Conservation (phyloP, 2,888 invertebrate species). For the Rhingia campestris region DNA sequence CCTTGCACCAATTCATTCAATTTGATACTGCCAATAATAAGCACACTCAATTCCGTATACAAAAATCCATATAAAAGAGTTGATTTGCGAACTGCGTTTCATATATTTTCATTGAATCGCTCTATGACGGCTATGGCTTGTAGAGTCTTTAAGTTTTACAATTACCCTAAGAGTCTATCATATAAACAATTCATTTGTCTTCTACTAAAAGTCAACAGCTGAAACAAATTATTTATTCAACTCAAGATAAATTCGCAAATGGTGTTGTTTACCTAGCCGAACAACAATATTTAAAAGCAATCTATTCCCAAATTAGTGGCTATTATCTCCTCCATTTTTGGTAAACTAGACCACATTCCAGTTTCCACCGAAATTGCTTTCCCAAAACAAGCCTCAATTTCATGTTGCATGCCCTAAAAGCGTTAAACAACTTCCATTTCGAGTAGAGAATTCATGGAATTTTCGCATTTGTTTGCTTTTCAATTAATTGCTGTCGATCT, state of each 20-base stretch:
- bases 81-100: too few relatives aligned
- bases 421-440: constrained; percentile 1
- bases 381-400: constrained; percentile 3
- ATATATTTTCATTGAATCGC: too few relatives aligned
- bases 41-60: too few relatives aligned
- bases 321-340: neutral
- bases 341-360: constrained; percentile 31
- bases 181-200: too few relatives aligned
- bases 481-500: constrained; percentile 23
- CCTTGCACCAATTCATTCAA: too few relatives aligned
- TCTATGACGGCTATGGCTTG: too few relatives aligned
- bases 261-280: neutral
- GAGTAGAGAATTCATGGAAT: constrained; percentile 12
- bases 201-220: too few relatives aligned
- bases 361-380: constrained; percentile 10
- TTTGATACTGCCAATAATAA: too few relatives aligned
- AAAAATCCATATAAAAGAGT: too few relatives aligned
- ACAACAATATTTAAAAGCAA: neutral
- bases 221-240: too few relatives aligned
- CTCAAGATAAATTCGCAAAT: neutral
- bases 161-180: too few relatives aligned
- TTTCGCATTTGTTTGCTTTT: neutral
- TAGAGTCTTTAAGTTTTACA: too few relatives aligned
- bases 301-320: constrained; percentile 15
- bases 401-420: neutral